These are phyloP conservation scores for Condylura cristata DNA, from an alignment of 2,113 vertebrate species.

Conservation along the genomic window DNA sequence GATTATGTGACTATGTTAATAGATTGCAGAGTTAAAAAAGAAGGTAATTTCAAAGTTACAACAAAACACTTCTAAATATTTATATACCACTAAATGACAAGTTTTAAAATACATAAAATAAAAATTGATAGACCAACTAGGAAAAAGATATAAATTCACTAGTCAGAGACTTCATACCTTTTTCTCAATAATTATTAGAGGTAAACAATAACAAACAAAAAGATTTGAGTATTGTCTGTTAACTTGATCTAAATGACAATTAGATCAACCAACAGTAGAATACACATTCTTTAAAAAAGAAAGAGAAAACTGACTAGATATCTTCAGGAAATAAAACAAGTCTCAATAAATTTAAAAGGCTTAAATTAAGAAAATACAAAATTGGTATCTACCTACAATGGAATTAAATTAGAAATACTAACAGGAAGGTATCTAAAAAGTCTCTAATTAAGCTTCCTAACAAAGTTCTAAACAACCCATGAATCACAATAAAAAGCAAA, in stretches of 20 bases:
- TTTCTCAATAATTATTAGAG: neutral
- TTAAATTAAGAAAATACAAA: constrained; percentile 16
- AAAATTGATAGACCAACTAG: neutral
- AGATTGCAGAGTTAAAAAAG: neutral
- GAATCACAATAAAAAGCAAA: neutral
- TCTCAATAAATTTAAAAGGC: neutral
- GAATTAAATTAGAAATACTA: constrained; percentile 1
- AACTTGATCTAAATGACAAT: neutral
- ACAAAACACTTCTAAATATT: constrained; percentile 17
- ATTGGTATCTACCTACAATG: neutral
- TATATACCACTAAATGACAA: neutral
- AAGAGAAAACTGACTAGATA: neutral
- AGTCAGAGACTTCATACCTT: neutral
- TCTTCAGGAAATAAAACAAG: neutral
- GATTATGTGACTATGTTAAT: neutral
- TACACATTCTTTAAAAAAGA: constrained; percentile 19
- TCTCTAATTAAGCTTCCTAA: constrained; percentile 6
- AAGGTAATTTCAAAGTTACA: constrained; percentile 15
- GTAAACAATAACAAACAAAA: neutral
- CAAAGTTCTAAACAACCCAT: neutral
- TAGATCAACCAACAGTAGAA: neutral
- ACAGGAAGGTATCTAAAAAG: neutral
- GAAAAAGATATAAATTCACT: neutral
- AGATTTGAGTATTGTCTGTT: neutral
- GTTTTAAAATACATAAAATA: neutral